These are phyloP conservation scores for Pomacea maculata DNA, from an alignment of 1,140 invertebrate genomes.

Conservation along the genomic window DNA sequence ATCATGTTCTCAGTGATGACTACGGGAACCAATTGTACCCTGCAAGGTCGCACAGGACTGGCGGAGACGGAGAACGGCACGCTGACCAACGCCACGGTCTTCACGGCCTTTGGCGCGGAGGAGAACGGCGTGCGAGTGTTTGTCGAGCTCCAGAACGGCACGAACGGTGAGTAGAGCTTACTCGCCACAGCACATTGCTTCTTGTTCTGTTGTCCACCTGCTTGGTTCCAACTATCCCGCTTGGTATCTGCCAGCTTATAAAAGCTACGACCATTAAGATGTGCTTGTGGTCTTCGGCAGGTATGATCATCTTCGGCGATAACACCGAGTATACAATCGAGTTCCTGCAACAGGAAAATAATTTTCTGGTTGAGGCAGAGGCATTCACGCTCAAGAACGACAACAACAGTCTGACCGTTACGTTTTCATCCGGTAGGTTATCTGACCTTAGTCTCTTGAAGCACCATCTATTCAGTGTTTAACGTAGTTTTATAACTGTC, in stretches of 20 bases:
- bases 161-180: conserved; percentile 10
- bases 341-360: background rate
- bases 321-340: background rate
- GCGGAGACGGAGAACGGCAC: conserved; percentile 15
- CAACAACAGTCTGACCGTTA: background rate
- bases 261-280: background rate
- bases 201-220: background rate
- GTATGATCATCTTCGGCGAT: background rate
- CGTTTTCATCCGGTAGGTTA: background rate
- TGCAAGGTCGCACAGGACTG: conserved; percentile 30
- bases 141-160: conserved; percentile 22
- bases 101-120: conserved; percentile 35
- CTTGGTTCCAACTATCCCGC: background rate
- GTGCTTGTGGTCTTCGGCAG: background rate
- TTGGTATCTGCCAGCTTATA: background rate
- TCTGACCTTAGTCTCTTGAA: background rate
- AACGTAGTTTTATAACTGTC: too few species aligned
- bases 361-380: background rate
- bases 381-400: background rate
- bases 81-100: conserved; percentile 32
- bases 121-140: conserved; percentile 16
- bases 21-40: background rate
- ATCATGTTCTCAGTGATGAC: background rate
- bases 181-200: background rate
- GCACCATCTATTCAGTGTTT: background rate